These are phyloP conservation scores for Pseudoips prasinana DNA, from an alignment of 2,888 invertebrate genomes.

Conservation along the genomic window DNA sequence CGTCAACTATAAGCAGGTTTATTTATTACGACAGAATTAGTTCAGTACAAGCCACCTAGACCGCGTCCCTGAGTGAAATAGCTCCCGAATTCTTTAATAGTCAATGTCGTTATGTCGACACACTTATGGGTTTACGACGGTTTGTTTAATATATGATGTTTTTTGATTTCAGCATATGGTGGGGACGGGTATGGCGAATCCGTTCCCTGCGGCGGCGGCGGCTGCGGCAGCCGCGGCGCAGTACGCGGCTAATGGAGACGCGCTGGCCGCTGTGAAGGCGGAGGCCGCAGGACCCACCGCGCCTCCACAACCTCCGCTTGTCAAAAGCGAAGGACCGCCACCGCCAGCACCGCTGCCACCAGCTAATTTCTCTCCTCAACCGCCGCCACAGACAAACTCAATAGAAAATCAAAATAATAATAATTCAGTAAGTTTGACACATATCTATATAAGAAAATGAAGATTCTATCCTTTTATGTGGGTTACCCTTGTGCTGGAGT, in stretches of 20 bases:
- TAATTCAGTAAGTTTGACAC: slow-evolving; percentile 58
- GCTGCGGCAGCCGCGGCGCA: slow-evolving; percentile 84
- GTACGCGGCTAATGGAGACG: slow-evolving; percentile 79
- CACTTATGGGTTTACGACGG: slow-evolving; percentile 4
- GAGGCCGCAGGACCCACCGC: slow-evolving; percentile 65
- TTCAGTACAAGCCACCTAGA: slow-evolving; percentile 44
- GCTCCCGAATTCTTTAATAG: slow-evolving; percentile 42
- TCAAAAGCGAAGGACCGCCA: slow-evolving; percentile 79
- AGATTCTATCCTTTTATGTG: no score
- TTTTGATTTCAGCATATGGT: slow-evolving; percentile 92
- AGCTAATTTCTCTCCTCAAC: slow-evolving; percentile 73
- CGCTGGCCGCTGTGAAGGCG: slow-evolving; percentile 77
- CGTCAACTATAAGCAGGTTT: slow-evolving; percentile 66
- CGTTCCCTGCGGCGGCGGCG: slow-evolving; percentile 85
- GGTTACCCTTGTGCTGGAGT: no score
- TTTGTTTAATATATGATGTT: slow-evolving; percentile 6
- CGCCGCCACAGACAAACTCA: slow-evolving; percentile 73
- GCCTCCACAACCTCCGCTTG: slow-evolving; percentile 69
- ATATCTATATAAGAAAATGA: no score
- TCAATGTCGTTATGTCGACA: slow-evolving; percentile 39
- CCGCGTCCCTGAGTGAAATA: slow-evolving; percentile 57
- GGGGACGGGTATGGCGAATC: slow-evolving; percentile 93
- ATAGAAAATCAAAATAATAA: slow-evolving; percentile 82
- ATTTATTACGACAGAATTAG: slow-evolving; percentile 75
- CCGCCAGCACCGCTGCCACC: slow-evolving; percentile 69